Evolutionary conservation across 2,888 invertebrate genomes (phyloP).

Genomic region (Mesorhabditis spiculigera): DNA sequence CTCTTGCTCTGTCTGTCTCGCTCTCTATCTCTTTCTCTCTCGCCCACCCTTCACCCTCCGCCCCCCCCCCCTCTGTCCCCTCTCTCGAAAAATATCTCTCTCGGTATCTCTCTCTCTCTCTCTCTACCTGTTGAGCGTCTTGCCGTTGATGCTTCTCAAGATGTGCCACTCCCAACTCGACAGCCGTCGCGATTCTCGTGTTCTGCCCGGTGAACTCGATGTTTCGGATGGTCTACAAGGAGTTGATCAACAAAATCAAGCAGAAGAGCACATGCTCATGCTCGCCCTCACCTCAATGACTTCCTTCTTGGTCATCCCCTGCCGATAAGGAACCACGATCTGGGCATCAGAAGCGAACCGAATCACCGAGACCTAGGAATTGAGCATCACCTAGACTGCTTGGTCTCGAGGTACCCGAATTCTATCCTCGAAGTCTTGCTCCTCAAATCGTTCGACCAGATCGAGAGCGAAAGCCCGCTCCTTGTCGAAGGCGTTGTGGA

Average conservation of each 20-base stretch:
- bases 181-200: slow-evolving; percentile 42
- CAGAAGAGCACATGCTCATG: no score
- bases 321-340: slow-evolving; percentile 25
- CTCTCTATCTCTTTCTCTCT: no score
- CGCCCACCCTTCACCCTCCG: no score
- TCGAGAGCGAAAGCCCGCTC: slow-evolving; percentile 35
- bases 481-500: slow-evolving; percentile 32
- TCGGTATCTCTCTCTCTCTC: no score
- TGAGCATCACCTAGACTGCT: neutral
- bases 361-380: slow-evolving; percentile 28
- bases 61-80: no score
- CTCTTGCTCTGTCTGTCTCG: no score
- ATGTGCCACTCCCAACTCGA: slow-evolving; percentile 20
- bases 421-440: slow-evolving; percentile 9
- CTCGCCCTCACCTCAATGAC: slow-evolving; percentile 32
- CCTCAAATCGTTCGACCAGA: slow-evolving; percentile 23
- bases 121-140: slow-evolving; percentile 13
- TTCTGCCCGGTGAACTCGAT: slow-evolving; percentile 35
- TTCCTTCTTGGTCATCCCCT: slow-evolving; percentile 16
- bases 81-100: no score
- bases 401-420: neutral
- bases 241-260: no score
- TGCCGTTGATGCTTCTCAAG: slow-evolving; percentile 8
- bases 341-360: slow-evolving; percentile 35
- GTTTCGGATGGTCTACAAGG: no score